phyloP scores from a whole-genome alignment of 2,888 invertebrate species.

The Parnassius smintheus region DNA sequence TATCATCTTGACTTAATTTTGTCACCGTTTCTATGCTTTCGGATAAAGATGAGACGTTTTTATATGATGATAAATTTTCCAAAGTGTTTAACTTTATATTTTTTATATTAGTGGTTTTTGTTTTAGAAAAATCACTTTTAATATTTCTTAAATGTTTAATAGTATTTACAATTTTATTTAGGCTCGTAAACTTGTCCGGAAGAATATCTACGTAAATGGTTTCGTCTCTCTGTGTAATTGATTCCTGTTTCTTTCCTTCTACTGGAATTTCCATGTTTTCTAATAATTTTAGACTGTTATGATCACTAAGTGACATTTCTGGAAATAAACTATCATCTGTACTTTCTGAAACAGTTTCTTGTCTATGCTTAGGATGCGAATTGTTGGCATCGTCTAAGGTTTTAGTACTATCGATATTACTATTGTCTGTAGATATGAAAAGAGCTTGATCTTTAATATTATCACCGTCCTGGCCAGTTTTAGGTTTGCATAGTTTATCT shows the following conservation, averaged over 20 bases:
- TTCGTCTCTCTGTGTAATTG: background rate
- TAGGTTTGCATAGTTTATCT: conserved; percentile 34
- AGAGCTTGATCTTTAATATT: background rate
- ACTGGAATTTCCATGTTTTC: conserved; percentile 35
- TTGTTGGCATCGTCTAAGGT: background rate
- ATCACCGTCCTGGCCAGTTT: conserved; percentile 6
- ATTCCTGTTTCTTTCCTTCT: conserved; percentile 20
- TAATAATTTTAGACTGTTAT: conserved; percentile 26
- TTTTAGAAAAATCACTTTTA: background rate
- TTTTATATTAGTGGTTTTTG: background rate
- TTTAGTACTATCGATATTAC: background rate
- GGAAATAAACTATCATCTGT: conserved; percentile 33
- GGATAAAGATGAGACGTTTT: background rate
- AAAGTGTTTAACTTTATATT: conserved; percentile 6
- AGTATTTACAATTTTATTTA: background rate
- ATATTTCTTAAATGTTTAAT: background rate
- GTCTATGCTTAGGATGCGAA: background rate
- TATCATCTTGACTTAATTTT: background rate
- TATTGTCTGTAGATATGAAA: background rate
- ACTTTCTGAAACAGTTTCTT: conserved; percentile 36
- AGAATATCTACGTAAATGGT: background rate
- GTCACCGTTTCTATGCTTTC: background rate
- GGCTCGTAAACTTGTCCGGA: background rate
- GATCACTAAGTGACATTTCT: conserved; percentile 23
- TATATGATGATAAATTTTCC: background rate